A percentile compares a stretch with the other conserved stretches of the same genome.
Evolutionary conservation across 30 jellyfish, hydroid and myxozoan genomes (phyloP).

Genomic region (Aurelia sp.): DNA sequence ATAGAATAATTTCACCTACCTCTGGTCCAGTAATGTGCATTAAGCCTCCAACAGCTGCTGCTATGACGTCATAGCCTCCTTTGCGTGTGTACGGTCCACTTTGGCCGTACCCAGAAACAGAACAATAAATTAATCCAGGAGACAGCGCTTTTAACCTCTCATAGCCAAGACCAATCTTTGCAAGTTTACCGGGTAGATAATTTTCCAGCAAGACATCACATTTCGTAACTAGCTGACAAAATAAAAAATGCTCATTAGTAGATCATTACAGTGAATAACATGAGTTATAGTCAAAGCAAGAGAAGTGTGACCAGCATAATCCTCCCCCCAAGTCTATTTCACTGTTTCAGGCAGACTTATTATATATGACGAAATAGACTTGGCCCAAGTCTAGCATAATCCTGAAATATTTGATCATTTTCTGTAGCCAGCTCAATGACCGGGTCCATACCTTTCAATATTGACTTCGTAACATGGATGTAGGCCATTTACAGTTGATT

Average conservation of each 20-base stretch:
- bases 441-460: no score
- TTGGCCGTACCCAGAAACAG: slow-evolving; percentile 52
- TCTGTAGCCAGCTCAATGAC: no score
- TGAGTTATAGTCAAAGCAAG: background rate
- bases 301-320: background rate
- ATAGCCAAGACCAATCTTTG: slow-evolving; percentile 26
- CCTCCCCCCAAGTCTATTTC: no score
- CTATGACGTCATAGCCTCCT: slow-evolving; percentile 57
- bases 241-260: background rate
- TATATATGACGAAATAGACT: no score
- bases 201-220: slow-evolving; percentile 59
- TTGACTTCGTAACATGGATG: no score
- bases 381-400: no score
- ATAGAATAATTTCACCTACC: slow-evolving; percentile 1
- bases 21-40: slow-evolving; percentile 71
- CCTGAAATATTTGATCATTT: no score
- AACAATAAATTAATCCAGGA: slow-evolving; percentile 55
- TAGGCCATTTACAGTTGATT: no score
- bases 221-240: slow-evolving; percentile 23
- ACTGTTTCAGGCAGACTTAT: no score
- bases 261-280: background rate
- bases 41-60: slow-evolving; percentile 62
- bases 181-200: slow-evolving; percentile 57
- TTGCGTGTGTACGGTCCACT: slow-evolving; percentile 32
- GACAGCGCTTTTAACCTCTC: background rate